A percentile compares a stretch with the other conserved stretches of the same genome.
Evolutionary conservation across 1,140 invertebrate species (phyloP).

Genomic region (Lysiphlebus fabarum): DNA sequence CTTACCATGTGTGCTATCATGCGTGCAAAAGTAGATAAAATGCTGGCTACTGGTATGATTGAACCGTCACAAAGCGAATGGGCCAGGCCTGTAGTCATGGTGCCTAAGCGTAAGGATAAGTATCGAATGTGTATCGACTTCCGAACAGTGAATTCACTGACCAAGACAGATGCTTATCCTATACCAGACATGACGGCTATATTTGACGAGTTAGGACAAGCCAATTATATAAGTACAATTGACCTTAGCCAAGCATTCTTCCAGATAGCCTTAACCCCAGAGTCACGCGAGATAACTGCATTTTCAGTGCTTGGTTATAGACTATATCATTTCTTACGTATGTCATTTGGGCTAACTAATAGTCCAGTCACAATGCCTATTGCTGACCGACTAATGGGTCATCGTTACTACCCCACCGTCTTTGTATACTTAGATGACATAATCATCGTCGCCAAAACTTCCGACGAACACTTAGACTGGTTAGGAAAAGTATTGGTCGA

Average conservation of each 20-base stretch:
- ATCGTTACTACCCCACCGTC: slow-evolving; percentile 31
- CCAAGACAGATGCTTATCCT: slow-evolving; percentile 30
- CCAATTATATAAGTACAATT: neutral
- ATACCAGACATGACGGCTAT: slow-evolving; percentile 38
- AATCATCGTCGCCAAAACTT: slow-evolving; percentile 33
- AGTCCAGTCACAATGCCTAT: slow-evolving; percentile 38
- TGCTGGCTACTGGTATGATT: slow-evolving; percentile 29
- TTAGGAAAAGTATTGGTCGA: slow-evolving; percentile 23
- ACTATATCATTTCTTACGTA: slow-evolving; percentile 42
- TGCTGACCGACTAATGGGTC: slow-evolving; percentile 38
- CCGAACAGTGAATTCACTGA: slow-evolving; percentile 45
- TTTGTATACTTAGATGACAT: slow-evolving; percentile 40
- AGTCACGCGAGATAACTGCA: slow-evolving; percentile 42
- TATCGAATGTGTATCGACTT: slow-evolving; percentile 53
- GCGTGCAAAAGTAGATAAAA: slow-evolving; percentile 25
- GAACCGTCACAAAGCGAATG: slow-evolving; percentile 29
- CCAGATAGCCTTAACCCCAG: slow-evolving; percentile 35
- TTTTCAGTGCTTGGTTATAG: slow-evolving; percentile 45
- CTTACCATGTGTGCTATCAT: slow-evolving; percentile 21
- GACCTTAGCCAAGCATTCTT: slow-evolving; percentile 36
- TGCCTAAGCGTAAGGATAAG: slow-evolving; percentile 53
- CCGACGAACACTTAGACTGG: slow-evolving; percentile 37
- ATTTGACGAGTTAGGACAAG: neutral
- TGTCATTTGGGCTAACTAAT: slow-evolving; percentile 50
- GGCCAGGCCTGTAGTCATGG: slow-evolving; percentile 49